phyloP scores from a whole-genome alignment of 2,797 vertebrate genomes.

The Eulemur coronatus region DNA sequence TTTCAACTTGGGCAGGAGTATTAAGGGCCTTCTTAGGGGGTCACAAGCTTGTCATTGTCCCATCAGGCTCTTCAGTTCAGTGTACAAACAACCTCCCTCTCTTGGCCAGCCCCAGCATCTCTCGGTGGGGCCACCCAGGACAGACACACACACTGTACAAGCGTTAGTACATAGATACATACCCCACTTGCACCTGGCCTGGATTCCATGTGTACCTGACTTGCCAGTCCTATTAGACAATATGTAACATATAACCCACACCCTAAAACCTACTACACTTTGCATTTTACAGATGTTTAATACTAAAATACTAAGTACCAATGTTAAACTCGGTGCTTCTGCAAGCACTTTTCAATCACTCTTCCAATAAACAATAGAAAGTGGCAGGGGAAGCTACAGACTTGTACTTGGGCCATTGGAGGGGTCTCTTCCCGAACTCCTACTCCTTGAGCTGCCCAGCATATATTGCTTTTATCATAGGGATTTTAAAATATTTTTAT shows the following conservation, averaged over 20 bases:
- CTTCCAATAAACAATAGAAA: background rate
- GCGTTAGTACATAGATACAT: fast-evolving
- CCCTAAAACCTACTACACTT: background rate
- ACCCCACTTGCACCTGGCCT: background rate
- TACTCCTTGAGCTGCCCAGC: background rate
- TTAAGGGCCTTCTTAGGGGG: background rate
- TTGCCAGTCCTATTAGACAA: background rate
- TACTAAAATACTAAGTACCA: background rate
- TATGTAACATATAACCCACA: background rate
- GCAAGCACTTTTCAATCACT: background rate
- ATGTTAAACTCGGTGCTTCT: background rate
- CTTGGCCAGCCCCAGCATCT: background rate
- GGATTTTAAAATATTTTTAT: background rate
- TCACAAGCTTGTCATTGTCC: background rate
- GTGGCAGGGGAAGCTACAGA: background rate
- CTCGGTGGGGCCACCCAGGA: background rate
- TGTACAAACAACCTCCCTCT: background rate
- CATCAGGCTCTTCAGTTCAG: background rate
- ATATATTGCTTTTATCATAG: background rate
- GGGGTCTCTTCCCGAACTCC: background rate
- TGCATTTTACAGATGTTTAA: background rate
- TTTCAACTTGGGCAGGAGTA: background rate
- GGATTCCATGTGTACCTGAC: background rate
- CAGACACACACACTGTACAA: background rate
- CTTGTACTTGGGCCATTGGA: background rate